A percentile compares a stretch with the other conserved stretches of the same genome.
Conservation (phyloP, 2,888 invertebrate genomes). For the Mystacides longicornis region DNA sequence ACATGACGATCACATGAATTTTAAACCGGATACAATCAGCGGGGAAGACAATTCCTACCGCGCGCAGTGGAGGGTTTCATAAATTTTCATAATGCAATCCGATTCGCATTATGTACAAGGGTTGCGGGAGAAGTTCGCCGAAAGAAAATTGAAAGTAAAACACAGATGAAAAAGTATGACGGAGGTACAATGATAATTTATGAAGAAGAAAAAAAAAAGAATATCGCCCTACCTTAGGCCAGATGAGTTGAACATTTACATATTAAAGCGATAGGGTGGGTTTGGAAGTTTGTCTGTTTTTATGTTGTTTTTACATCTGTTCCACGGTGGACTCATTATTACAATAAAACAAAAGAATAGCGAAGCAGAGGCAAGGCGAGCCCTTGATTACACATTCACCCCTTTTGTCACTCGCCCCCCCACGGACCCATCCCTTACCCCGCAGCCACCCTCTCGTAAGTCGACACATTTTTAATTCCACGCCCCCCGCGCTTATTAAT, state of each 20-base stretch:
- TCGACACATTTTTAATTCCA: slow-evolving; percentile 25
- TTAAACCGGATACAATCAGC: too few species aligned
- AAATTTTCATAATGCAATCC: too few species aligned
- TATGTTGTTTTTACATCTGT: slow-evolving; percentile 22
- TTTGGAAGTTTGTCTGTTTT: slow-evolving; percentile 19
- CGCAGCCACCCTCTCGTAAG: slow-evolving; percentile 7
- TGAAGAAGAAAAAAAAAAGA: background rate
- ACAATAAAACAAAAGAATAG: slow-evolving; percentile 23
- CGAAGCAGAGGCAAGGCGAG: slow-evolving; percentile 8
- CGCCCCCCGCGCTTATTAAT: slow-evolving; percentile 20
- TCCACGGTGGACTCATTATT: slow-evolving; percentile 16
- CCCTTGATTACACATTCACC: slow-evolving; percentile 22
- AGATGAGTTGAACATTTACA: slow-evolving; percentile 18
- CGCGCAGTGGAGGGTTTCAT: too few species aligned
- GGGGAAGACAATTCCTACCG: too few species aligned
- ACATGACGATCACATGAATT: too few species aligned
- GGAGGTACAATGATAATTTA: background rate
- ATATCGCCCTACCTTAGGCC: slow-evolving; percentile 14
- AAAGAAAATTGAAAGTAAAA: too few species aligned
- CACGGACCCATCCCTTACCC: background rate
- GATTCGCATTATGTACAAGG: too few species aligned
- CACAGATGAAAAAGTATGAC: too few species aligned
- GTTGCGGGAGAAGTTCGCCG: too few species aligned
- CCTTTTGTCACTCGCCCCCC: slow-evolving; percentile 10
- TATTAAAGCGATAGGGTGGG: slow-evolving; percentile 17